A percentile compares a stretch with the other conserved stretches of the same genome.
Evolutionary conservation across 2,888 invertebrate species (phyloP).

Genomic region (Sinodicranocentrus sp.): DNA sequence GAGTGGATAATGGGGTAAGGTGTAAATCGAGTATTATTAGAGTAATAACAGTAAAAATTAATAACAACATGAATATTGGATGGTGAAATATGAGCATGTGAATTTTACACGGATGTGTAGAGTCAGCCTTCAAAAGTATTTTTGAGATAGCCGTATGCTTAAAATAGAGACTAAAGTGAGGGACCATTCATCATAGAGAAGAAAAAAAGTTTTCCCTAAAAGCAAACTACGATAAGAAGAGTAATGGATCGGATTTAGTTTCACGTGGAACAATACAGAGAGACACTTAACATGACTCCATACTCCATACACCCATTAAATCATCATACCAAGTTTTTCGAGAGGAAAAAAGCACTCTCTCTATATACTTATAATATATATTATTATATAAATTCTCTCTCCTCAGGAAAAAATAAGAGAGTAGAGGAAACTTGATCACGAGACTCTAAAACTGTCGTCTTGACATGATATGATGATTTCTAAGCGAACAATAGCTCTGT

Average conservation of each 20-base stretch:
- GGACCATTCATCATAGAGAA: no score
- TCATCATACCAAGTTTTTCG: slow-evolving; percentile 31
- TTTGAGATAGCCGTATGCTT: no score
- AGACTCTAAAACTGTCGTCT: neutral
- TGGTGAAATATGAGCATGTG: slow-evolving; percentile 4
- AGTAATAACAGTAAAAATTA: slow-evolving; percentile 9
- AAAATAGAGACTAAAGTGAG: no score
- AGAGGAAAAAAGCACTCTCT: neutral
- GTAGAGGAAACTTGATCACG: slow-evolving; percentile 33
- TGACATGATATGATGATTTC: no score
- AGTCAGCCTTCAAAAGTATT: no score
- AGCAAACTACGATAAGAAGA: slow-evolving; percentile 48
- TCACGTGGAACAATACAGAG: slow-evolving; percentile 56
- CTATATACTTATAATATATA: no score
- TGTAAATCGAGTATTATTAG: neutral
- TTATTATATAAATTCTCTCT: no score
- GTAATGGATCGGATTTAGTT: slow-evolving; percentile 60
- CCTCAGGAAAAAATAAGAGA: no score
- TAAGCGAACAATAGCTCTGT: no score
- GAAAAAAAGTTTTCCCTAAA: slow-evolving; percentile 2
- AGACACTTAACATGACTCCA: slow-evolving; percentile 58
- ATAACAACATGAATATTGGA: neutral
- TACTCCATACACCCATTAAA: slow-evolving; percentile 46
- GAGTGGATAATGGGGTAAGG: neutral
- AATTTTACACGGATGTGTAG: no score